Percentiles rank a stretch among this genome's conserved stretches.
Evolutionary conservation across 1,140 invertebrate species (phyloP).

Genomic region (Planococcus citri): DNA sequence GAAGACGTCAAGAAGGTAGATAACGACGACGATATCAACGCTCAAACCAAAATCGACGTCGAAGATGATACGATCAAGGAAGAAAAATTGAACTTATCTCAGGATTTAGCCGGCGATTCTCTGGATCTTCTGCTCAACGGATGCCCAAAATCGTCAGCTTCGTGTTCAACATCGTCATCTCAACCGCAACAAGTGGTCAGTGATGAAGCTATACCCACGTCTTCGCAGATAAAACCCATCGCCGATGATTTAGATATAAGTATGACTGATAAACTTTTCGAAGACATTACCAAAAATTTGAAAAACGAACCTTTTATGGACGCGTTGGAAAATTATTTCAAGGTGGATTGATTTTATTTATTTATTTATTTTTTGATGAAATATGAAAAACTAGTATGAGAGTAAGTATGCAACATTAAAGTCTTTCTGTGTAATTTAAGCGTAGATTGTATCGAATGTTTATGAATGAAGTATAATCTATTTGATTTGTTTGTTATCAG

Average conservation of each 20-base stretch:
- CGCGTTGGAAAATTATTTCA: not conserved
- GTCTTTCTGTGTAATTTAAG: no score
- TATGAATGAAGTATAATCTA: no score
- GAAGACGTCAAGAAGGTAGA: no score
- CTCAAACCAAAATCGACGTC: no score
- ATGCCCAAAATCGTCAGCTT: not conserved
- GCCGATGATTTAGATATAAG: conserved; percentile 4
- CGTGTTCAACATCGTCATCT: not conserved
- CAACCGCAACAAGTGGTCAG: not conserved
- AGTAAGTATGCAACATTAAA: no score
- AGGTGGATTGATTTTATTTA: not conserved
- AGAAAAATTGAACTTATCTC: not conserved
- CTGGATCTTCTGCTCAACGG: not conserved
- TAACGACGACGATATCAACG: no score
- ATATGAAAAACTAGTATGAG: no score
- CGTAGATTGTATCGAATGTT: no score
- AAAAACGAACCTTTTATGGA: not conserved
- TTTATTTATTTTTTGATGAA: not conserved
- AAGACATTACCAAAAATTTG: not conserved
- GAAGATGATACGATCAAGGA: not conserved
- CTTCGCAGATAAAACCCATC: not conserved
- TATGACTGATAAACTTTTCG: conserved; percentile 13
- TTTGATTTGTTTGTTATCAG: no score
- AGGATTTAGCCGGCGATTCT: not conserved
- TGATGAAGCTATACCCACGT: not conserved